phyloP scores from a whole-genome alignment of 2,113 vertebrate species.

The Leptocoma aspasia region DNA sequence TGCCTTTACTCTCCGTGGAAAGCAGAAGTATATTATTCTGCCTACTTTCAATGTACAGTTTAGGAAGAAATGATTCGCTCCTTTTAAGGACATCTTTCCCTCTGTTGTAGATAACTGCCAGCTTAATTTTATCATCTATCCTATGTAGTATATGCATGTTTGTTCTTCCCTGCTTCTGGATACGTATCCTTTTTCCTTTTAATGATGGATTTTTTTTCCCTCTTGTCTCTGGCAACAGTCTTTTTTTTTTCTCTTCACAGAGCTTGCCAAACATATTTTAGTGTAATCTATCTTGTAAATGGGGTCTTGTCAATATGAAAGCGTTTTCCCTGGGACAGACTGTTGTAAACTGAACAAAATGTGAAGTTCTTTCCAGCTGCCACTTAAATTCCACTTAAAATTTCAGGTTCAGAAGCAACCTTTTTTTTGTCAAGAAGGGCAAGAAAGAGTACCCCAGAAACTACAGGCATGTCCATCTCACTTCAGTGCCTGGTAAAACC shows the following conservation, averaged over 20 bases:
- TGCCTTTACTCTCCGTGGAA: not conserved
- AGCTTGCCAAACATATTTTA: not conserved
- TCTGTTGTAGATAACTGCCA: not conserved
- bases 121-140: not conserved
- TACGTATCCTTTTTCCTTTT: not conserved
- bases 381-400: not conserved
- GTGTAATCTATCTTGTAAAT: not conserved
- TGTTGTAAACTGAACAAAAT: not conserved
- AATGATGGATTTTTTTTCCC: not conserved
- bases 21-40: not conserved
- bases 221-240: not conserved
- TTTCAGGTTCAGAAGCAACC: not conserved
- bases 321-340: not conserved
- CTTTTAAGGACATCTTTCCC: conserved; percentile 21
- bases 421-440: not conserved
- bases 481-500: not conserved
- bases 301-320: not conserved
- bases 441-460: not conserved
- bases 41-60: not conserved
- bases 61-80: conserved; percentile 6
- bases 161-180: not conserved
- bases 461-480: not conserved
- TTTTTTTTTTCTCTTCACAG: not conserved
- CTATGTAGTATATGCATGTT: not conserved
- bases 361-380: not conserved